Evolutionary conservation across 2,888 invertebrate species (phyloP).

Genomic region (Caenorhabditis sp.): DNA sequence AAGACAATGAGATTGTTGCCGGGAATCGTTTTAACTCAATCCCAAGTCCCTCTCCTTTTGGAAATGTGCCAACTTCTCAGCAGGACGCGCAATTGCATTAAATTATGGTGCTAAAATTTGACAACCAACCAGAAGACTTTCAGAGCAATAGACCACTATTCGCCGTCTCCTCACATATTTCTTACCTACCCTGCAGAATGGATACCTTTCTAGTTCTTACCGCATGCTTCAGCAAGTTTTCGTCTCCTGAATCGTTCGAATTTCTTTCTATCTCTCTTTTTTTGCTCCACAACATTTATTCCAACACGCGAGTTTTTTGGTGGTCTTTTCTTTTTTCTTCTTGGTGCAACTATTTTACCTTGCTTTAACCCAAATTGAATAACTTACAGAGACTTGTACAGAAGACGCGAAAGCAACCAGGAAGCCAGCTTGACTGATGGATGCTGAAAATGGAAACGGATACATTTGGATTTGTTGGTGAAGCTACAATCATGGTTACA

Average conservation of each 20-base stretch:
- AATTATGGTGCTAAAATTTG: constrained; percentile 54
- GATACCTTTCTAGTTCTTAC: constrained; percentile 40
- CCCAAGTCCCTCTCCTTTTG: constrained; percentile 30
- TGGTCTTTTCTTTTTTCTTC: constrained; percentile 13
- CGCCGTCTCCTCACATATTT: constrained; percentile 44
- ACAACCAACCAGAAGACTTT: constrained; percentile 43
- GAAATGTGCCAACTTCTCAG: constrained; percentile 50
- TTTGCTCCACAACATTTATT: constrained; percentile 37
- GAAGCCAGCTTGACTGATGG: constrained; percentile 72
- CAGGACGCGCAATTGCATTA: constrained; percentile 52
- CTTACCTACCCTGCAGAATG: constrained; percentile 20
- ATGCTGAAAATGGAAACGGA: constrained; percentile 26
- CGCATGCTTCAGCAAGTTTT: constrained; percentile 66
- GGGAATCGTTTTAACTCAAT: constrained; percentile 55
- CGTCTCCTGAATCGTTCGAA: constrained; percentile 58
- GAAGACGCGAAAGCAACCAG: constrained; percentile 76
- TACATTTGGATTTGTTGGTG: too few species aligned
- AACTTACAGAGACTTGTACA: constrained; percentile 79
- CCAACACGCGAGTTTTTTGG: constrained; percentile 31
- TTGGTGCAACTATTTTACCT: constrained; percentile 3
- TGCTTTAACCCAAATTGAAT: constrained; percentile 4
- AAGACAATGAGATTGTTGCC: constrained; percentile 59
- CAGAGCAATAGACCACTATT: constrained; percentile 30
- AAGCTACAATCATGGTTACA: too few species aligned
- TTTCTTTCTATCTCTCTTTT: constrained; percentile 32